Evolutionary conservation across 1,140 invertebrate species (phyloP), one percentile per base, ranked within the genome.

Genomic region (Paramacrobiotus metropolitanus): DNA sequence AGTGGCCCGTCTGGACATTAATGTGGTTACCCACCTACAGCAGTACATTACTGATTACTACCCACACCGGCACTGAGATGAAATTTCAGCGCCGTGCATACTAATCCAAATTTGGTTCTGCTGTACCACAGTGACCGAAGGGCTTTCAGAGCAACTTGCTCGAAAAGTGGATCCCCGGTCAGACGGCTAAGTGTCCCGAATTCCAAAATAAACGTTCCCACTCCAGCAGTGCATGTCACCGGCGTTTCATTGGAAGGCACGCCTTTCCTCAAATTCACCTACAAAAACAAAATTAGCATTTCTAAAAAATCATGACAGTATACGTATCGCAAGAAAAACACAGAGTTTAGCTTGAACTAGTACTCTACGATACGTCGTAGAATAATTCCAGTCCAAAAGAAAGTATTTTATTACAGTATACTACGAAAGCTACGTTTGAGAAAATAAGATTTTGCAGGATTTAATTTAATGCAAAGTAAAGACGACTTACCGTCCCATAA

Each of bases 201-300:
- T 75, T 99, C 95, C 1, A 99, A 73, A 34, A 98, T 81, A 72
- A 93, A 97, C 1, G 95, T 99, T 21, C 91, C 93, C 59, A 97
- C 88, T 15, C 93, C 91, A 30, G 94, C 94, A 2, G 92, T 96
- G 72, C 94, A 98, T 0, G 93, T 97, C 1, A 98, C 81, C 60
- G 86, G 84, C 3, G 94, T 99, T 76, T 98, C 94, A 20, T 86
- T 87, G 60, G 80, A 78, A 2, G 94, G 93, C 1, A 98, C 87
- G 2, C 94, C 94, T 71, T 88, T 79, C 59, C 83, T 79, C 9
- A 96, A 72, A 73, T 95, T 95, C 0, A 89, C 3, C 48, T 55
- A 55, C 15, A 24, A 20, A 55, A 15, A 55, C 15, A 4, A 28
- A 55, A 55, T 15, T 55, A 15, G 4, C 28, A 15, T 55, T 15